phyloP scores from a whole-genome alignment of 2,888 invertebrate genomes.

The Sussaba pulchella region DNA sequence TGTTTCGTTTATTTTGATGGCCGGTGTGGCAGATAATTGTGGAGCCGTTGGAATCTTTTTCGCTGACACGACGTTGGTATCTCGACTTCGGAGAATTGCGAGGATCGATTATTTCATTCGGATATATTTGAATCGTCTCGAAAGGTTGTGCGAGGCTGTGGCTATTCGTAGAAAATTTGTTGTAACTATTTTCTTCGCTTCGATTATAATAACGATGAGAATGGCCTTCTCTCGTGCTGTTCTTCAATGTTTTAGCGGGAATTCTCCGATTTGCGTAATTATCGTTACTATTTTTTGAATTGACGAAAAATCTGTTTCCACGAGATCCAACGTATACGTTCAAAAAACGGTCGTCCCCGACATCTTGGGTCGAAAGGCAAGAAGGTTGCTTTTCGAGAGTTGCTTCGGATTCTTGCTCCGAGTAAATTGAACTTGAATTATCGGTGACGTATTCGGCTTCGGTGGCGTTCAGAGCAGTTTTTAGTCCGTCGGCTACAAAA shows the following conservation, averaged over 20 bases:
- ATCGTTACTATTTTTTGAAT: not conserved
- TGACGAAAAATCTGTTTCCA: not conserved
- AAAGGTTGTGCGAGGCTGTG: not conserved
- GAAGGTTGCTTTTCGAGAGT: slow-evolving; percentile 8
- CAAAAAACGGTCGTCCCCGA: slow-evolving; percentile 1
- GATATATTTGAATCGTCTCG: slow-evolving; percentile 54
- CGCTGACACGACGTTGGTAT: slow-evolving; percentile 8
- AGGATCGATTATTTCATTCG: not conserved
- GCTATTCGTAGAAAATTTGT: not conserved
- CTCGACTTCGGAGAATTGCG: not conserved
- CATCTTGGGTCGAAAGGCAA: not conserved
- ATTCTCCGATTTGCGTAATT: not conserved
- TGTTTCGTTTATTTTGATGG: not conserved
- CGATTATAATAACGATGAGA: not conserved
- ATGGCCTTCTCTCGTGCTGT: not conserved
- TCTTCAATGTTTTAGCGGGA: not conserved
- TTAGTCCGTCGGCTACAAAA: slow-evolving; percentile 74
- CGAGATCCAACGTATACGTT: slow-evolving; percentile 1
- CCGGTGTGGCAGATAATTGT: not conserved
- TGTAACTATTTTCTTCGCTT: not conserved
- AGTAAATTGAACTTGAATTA: slow-evolving; percentile 34
- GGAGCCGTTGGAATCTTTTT: slow-evolving; percentile 38
- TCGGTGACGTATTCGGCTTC: slow-evolving; percentile 57
- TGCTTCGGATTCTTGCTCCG: slow-evolving; percentile 30
- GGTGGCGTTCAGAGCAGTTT: slow-evolving; percentile 67